A percentile compares a stretch with the other conserved stretches of the same genome.
These are phyloP conservation scores for Neoitamus cyanurus DNA, from an alignment of 2,888 invertebrate genomes.

Conservation along the genomic window DNA sequence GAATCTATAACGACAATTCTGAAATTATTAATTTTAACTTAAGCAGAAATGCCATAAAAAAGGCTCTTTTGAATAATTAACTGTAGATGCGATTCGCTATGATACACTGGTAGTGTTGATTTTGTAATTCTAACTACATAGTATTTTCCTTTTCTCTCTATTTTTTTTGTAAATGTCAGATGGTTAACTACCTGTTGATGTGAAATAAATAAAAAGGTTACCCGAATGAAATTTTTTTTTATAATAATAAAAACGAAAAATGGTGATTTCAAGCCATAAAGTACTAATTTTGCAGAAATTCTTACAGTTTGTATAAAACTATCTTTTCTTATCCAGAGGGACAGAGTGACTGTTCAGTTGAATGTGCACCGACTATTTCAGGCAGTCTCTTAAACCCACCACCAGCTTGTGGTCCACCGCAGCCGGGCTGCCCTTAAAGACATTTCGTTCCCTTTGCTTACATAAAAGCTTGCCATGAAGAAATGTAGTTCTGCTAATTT, in stretches of 20 bases:
- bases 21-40: no score
- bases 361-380: neutral
- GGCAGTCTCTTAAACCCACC: neutral
- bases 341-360: neutral
- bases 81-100: no score
- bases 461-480: neutral
- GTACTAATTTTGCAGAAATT: neutral
- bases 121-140: no score
- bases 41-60: no score
- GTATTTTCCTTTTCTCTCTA: no score
- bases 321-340: neutral
- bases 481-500: conserved; percentile 30
- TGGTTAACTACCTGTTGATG: no score
- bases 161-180: no score
- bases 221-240: neutral
- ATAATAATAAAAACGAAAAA: neutral
- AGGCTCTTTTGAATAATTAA: no score
- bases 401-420: neutral
- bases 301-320: neutral
- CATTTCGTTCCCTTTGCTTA: neutral
- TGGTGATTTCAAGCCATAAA: neutral
- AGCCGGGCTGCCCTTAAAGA: neutral
- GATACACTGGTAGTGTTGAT: no score
- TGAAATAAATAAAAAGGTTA: no score
- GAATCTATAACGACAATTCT: no score